Percentiles rank a stretch among this genome's conserved stretches.
Conservation (phyloP, 2,113 vertebrate genomes). For the Coreoperca whiteheadi region DNA sequence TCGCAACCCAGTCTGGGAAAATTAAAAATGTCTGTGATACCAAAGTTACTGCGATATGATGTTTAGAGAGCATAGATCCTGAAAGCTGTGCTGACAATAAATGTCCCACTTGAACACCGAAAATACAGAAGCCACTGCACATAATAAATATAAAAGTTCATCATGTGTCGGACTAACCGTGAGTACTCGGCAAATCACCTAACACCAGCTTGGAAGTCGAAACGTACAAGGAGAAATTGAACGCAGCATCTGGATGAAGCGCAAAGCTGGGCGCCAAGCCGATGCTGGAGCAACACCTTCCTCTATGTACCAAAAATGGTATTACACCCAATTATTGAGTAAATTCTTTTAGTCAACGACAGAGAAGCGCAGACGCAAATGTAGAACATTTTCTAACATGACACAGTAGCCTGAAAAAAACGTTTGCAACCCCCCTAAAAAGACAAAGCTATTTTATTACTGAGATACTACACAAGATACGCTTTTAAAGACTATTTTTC, state of each 20-base stretch:
- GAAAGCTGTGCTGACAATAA: not conserved
- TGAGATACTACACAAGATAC: not conserved
- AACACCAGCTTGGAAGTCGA: not conserved
- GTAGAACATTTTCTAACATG: too few species aligned
- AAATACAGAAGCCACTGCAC: not conserved
- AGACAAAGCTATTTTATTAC: not conserved
- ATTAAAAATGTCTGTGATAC: not conserved
- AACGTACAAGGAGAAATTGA: not conserved
- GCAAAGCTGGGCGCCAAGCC: not conserved
- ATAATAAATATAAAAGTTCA: too few species aligned
- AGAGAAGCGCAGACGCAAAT: not conserved
- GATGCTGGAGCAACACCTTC: constrained; percentile 50
- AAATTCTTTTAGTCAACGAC: not conserved
- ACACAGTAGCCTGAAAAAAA: not conserved
- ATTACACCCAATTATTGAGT: not conserved
- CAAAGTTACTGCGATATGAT: not conserved
- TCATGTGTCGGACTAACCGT: not conserved
- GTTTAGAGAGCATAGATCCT: not conserved
- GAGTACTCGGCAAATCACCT: not conserved
- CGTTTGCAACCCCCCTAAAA: not conserved
- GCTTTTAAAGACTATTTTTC: not conserved
- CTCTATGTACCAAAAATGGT: not conserved
- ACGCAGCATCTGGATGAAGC: not conserved
- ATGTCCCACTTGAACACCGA: not conserved
- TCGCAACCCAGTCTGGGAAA: not conserved